These are phyloP conservation scores for Sycobia sp. DNA, from an alignment of 1,140 invertebrate species.

Conservation along the genomic window DNA sequence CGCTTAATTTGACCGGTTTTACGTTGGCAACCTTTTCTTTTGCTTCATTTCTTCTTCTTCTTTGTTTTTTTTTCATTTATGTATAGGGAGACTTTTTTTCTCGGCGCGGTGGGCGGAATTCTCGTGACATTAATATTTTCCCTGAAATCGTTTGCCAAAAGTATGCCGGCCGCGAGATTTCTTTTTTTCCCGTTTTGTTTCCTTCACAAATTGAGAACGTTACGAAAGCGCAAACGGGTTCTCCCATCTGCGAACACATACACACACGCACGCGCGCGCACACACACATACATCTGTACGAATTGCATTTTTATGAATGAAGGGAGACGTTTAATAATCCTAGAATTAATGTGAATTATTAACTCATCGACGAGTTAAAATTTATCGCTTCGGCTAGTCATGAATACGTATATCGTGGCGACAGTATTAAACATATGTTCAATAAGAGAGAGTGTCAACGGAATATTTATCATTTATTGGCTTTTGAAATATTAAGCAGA, in stretches of 20 bases:
- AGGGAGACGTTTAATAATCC: slow-evolving; percentile 30
- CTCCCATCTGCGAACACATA: too few relatives aligned
- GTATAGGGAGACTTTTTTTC: slow-evolving; percentile 9
- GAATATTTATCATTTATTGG: not conserved
- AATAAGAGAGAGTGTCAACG: not conserved
- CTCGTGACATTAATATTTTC: slow-evolving; percentile 37
- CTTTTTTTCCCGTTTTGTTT: slow-evolving; percentile 4
- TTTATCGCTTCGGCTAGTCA: not conserved
- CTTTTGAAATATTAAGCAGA: too few relatives aligned
- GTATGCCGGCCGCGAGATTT: not conserved
- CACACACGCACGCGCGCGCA: too few relatives aligned
- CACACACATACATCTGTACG: too few relatives aligned
- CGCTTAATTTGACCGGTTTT: slow-evolving; percentile 29
- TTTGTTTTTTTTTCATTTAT: slow-evolving; percentile 24
- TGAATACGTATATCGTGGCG: too few relatives aligned
- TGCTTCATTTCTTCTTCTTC: slow-evolving; percentile 2
- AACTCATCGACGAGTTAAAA: slow-evolving; percentile 25
- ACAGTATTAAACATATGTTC: not conserved
- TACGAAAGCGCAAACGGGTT: slow-evolving; percentile 16
- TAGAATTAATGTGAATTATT: slow-evolving; percentile 20
- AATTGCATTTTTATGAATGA: slow-evolving; percentile 20
- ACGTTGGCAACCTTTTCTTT: slow-evolving; percentile 4
- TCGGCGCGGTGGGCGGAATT: slow-evolving; percentile 25
- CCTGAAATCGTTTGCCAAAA: slow-evolving; percentile 22
- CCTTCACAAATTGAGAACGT: slow-evolving; percentile 10